A percentile compares a stretch with the other conserved stretches of the same genome.
Evolutionary conservation across 37 sponge, comb jelly and placozoan species (phyloP).

Genomic region (Spongia lamella): DNA sequence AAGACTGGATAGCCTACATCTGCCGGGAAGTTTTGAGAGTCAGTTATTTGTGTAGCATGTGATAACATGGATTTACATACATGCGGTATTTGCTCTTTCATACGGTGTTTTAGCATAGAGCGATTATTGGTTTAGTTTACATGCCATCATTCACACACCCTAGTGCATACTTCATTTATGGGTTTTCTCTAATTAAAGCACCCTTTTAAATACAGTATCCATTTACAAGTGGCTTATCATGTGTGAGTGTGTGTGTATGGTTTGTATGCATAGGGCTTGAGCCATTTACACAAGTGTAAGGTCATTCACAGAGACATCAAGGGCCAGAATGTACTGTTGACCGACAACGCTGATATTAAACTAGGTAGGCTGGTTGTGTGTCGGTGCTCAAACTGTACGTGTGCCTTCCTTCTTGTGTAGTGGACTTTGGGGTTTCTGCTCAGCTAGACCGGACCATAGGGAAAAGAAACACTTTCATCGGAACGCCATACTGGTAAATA

Average conservation of each 20-base stretch:
- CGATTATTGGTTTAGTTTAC: background rate
- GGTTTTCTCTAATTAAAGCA: background rate
- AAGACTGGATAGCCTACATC: conserved; percentile 96
- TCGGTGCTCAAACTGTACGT: background rate
- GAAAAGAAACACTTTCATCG: conserved; percentile 97
- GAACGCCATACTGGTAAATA: conserved; percentile 90
- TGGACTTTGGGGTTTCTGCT: conserved; percentile 98
- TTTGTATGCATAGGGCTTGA: conserved; percentile 65
- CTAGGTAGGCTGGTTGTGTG: conserved; percentile 48
- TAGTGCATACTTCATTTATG: background rate
- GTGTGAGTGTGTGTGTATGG: background rate
- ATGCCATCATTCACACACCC: background rate
- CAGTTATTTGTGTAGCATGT: too few species aligned
- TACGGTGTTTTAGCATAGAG: too few species aligned
- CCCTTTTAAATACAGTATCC: background rate
- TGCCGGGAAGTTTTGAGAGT: conserved; percentile 88
- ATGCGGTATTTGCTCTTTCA: too few species aligned
- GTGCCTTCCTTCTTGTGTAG: conserved; percentile 33
- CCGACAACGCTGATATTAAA: conserved; percentile 98
- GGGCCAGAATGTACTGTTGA: conserved; percentile 95
- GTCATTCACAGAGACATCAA: conserved; percentile 98
- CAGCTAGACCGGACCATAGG: conserved; percentile 96
- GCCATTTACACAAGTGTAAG: conserved; percentile 93
- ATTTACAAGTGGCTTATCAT: background rate
- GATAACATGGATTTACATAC: too few species aligned